Evolutionary conservation across 2,797 vertebrate genomes (phyloP).

Genomic region (Scarus forsteni): DNA sequence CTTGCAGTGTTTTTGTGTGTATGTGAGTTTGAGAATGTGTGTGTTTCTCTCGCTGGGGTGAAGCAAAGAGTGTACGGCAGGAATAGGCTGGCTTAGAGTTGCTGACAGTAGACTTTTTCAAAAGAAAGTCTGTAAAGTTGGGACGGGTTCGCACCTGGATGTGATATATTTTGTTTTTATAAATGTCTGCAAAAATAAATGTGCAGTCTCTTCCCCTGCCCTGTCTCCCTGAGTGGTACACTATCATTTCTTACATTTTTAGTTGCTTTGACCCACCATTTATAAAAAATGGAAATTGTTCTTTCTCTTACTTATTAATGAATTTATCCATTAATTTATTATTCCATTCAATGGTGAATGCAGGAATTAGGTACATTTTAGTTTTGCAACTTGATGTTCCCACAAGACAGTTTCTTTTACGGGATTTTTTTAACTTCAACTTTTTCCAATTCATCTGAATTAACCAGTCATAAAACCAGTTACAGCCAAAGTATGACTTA

Average conservation of each 20-base stretch:
- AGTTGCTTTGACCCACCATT: no score
- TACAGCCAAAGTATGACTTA: no score
- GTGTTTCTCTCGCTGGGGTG: constrained; percentile 14
- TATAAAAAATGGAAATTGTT: not conserved
- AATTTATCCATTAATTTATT: not conserved
- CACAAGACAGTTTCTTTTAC: no score
- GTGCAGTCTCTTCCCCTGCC: not conserved
- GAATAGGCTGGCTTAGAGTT: constrained; percentile 45
- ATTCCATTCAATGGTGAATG: no score
- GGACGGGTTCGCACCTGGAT: constrained; percentile 53
- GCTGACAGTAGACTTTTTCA: constrained; percentile 57
- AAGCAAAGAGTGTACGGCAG: constrained; percentile 26
- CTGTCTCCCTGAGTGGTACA: not conserved
- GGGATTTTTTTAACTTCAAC: no score
- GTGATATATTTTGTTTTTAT: constrained; percentile 43
- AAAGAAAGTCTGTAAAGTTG: constrained; percentile 35
- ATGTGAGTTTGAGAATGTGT: constrained; percentile 10
- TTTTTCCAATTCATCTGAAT: no score
- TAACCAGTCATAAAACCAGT: no score
- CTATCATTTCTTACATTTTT: no score
- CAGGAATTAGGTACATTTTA: no score
- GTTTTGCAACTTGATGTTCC: no score
- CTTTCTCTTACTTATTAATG: not conserved
- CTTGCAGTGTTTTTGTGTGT: constrained; percentile 22
- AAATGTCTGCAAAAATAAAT: constrained; percentile 36